These are phyloP conservation scores for Drosophila subobscura DNA, from an alignment of 1,140 invertebrate genomes.

Conservation along the genomic window DNA sequence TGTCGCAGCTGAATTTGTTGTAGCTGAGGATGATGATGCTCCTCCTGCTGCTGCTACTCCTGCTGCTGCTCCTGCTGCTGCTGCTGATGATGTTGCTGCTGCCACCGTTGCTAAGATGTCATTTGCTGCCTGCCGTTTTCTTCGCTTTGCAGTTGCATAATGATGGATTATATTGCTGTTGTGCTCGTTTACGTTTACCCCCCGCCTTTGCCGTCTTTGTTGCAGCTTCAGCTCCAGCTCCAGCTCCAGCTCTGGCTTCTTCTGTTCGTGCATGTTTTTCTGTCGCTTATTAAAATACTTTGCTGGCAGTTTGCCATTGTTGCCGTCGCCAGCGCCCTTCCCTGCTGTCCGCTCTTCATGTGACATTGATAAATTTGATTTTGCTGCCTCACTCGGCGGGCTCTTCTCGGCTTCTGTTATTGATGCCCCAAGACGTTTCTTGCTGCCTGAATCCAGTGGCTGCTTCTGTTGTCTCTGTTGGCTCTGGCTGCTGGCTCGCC, in stretches of 20 bases:
- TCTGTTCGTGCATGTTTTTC: constrained; percentile 77
- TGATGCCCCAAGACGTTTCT: constrained; percentile 45
- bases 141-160: constrained; percentile 60
- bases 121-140: constrained; percentile 65
- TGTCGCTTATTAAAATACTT: constrained; percentile 82
- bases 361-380: constrained; percentile 83
- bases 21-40: constrained; percentile 34
- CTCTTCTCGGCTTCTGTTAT: constrained; percentile 35
- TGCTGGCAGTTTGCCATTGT: constrained; percentile 70
- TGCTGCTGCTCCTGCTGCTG: constrained; percentile 34
- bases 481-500: constrained; percentile 37
- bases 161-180: constrained; percentile 78
- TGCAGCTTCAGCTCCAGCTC: constrained; percentile 10
- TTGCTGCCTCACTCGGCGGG: constrained; percentile 44
- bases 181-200: constrained; percentile 52
- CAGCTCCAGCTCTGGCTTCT: constrained; percentile 19
- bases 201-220: constrained; percentile 2
- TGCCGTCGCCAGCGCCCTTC: constrained; percentile 36
- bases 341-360: constrained; percentile 61
- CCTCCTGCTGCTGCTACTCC: constrained; percentile 13
- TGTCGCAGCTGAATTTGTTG: constrained; percentile 25
- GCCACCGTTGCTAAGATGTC: constrained; percentile 60
- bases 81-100: constrained; percentile 37
- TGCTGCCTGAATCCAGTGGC: constrained; percentile 51
- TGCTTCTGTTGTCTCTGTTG: constrained; percentile 33